Conservation (phyloP, 1,140 invertebrate species). For the Drosophila aff. region DNA sequence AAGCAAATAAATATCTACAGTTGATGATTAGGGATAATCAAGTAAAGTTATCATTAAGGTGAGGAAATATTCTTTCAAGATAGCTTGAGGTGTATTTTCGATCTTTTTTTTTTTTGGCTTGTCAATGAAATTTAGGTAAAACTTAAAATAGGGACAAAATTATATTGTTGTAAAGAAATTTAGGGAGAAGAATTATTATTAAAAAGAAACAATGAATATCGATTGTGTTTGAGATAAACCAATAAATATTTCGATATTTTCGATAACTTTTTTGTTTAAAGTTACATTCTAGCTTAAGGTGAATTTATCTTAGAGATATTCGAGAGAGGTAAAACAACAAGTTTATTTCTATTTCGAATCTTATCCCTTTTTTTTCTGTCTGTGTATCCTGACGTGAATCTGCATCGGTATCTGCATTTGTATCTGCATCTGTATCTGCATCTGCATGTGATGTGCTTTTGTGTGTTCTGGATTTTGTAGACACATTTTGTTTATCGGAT, state of each 20-base stretch:
- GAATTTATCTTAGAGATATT: background rate
- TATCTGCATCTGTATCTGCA: slow-evolving; percentile 3
- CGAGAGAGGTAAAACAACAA: too few species aligned
- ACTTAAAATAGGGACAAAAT: too few species aligned
- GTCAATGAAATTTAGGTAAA: background rate
- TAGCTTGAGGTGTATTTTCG: background rate
- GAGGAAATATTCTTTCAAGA: background rate
- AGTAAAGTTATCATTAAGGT: too few species aligned
- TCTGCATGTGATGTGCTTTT: slow-evolving; percentile 13
- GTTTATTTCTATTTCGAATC: background rate
- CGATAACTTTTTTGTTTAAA: background rate
- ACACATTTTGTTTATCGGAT: slow-evolving; percentile 44
- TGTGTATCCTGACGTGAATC: slow-evolving; percentile 1
- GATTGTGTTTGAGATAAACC: background rate
- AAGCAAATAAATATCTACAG: too few species aligned
- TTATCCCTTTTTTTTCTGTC: background rate
- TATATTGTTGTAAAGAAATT: too few species aligned
- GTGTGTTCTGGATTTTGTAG: slow-evolving; percentile 31
- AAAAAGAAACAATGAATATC: background rate
- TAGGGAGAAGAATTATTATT: too few species aligned
- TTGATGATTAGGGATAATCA: too few species aligned
- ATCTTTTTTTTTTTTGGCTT: background rate
- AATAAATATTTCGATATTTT: background rate
- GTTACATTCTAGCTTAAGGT: background rate
- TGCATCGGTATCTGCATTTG: slow-evolving; percentile 4